These are phyloP conservation scores for Cabera pusaria DNA, from an alignment of 2,888 invertebrate genomes.

Conservation along the genomic window DNA sequence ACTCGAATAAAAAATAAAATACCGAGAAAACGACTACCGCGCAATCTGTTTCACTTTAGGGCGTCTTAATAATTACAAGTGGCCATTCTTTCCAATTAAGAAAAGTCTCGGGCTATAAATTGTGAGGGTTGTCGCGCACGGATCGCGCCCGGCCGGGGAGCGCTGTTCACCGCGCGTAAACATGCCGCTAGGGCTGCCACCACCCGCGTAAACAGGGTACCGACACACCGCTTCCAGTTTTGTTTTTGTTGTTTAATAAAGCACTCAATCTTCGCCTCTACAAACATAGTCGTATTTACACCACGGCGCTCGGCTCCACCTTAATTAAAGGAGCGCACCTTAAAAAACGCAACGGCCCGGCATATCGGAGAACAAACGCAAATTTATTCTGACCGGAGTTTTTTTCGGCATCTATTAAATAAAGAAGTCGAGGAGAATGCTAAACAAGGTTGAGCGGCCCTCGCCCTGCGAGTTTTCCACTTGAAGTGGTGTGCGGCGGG, in stretches of 20 bases:
- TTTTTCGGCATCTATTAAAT: constrained; percentile 82
- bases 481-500: constrained; percentile 73
- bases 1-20: constrained; percentile 59
- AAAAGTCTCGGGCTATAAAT: constrained; percentile 81
- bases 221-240: constrained; percentile 39
- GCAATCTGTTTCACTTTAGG: constrained; percentile 83
- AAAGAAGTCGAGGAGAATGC: constrained; percentile 82
- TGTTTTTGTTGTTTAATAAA: constrained; percentile 69
- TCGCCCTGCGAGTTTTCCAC: constrained; percentile 81
- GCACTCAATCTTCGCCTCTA: constrained; percentile 58
- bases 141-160: constrained; percentile 48
- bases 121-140: constrained; percentile 70
- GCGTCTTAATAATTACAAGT: constrained; percentile 83
- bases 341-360: constrained; percentile 61
- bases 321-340: constrained; percentile 73
- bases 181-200: constrained; percentile 68
- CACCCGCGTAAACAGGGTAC: constrained; percentile 36
- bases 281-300: constrained; percentile 66
- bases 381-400: constrained; percentile 78
- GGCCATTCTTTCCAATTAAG: constrained; percentile 83
- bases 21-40: constrained; percentile 60
- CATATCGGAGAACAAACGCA: constrained; percentile 75
- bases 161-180: constrained; percentile 69
- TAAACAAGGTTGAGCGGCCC: constrained; percentile 82
- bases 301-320: constrained; percentile 51